Evolutionary conservation across 2,797 vertebrate genomes (phyloP).

Genomic region (Babyrousa celebensis): DNA sequence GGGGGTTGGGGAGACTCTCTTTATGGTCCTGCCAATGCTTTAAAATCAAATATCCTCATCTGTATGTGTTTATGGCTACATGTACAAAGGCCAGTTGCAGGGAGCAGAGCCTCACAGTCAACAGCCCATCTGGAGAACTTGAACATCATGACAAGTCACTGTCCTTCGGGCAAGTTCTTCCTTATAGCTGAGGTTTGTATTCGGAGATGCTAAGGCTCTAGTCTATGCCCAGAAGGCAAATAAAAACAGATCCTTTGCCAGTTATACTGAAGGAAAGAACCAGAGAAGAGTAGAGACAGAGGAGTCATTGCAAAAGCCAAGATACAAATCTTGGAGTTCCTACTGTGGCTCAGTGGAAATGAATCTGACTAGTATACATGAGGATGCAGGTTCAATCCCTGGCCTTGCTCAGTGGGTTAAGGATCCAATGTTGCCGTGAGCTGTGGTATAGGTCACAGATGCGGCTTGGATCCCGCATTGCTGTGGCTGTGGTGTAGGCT

Average conservation of each 20-base stretch:
- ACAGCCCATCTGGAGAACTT: not conserved
- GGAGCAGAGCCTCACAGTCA: not conserved
- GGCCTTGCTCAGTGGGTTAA: too few relatives aligned
- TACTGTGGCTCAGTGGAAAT: too few relatives aligned
- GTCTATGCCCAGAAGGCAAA: not conserved
- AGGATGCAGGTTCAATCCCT: too few relatives aligned
- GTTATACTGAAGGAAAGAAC: not conserved
- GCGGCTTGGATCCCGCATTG: too few relatives aligned
- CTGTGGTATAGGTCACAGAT: too few relatives aligned
- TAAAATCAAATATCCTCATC: not conserved
- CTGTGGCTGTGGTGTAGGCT: too few relatives aligned
- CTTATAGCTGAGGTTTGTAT: not conserved
- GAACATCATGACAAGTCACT: not conserved
- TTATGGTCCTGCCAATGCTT: constrained; percentile 31
- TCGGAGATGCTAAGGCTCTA: not conserved
- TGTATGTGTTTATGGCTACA: not conserved
- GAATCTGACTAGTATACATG: too few relatives aligned
- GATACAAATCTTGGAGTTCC: not conserved
- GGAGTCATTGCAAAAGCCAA: not conserved
- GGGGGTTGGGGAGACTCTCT: constrained; percentile 77
- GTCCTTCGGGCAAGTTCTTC: not conserved
- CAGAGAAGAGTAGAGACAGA: not conserved
- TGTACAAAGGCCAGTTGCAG: rapidly evolving
- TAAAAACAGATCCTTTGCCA: not conserved
- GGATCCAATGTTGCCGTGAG: too few relatives aligned